Base-by-base conservation (phyloP, 2,888 invertebrate species). In the Tethea ocularis region DNA sequence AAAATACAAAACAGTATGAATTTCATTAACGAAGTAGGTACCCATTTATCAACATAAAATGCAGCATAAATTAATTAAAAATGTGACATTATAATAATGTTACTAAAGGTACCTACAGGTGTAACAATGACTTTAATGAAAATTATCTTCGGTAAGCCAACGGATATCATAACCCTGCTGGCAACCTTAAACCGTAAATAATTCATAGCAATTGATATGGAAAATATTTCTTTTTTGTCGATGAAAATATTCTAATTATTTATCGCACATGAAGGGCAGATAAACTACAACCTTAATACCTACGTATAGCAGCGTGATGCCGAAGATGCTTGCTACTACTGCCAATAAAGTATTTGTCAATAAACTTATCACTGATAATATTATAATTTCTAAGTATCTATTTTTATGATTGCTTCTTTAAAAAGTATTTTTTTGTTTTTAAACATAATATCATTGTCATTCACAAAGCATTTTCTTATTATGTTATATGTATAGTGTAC, bases 201-300 rank as follows among this genome's bases (percentile, higher is more conserved):
- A 29, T 29, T 29, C 3, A 33, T 33, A 29, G 10, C 29, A 15
- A 36, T 36, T 15, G 15, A 36, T 15, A 36, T 15, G 10, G 38
- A 38, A 38, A 38, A 6, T 38, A n/a, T n/a, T 38, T 6, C n/a
- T 15, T n/a, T 29, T 7, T 29, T 29, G 29, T 36, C 13, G 36
- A 36, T 15, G 3, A 38, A 15, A n/a, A 15, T 38, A 38, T 15
- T 38, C n/a, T n/a, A 10, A 15, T 20, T 41, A n/a, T 20, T 46
- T 20, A 46, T 46, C 46, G 46, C 46, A 2, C 20, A 54, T 62
- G 63, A 59, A 58, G 66, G 57, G 61, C 60, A 13, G 68, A 70
- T 74, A 71, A 68, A 60, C 53, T 15, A 59, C 51, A 67, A 64
- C 65, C 62, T 65, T 64, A 66, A 60, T 71, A 65, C 63, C 58